Evolutionary conservation across 2,888 invertebrate species (phyloP).

Genomic region (Zootermopsis nevadensis): DNA sequence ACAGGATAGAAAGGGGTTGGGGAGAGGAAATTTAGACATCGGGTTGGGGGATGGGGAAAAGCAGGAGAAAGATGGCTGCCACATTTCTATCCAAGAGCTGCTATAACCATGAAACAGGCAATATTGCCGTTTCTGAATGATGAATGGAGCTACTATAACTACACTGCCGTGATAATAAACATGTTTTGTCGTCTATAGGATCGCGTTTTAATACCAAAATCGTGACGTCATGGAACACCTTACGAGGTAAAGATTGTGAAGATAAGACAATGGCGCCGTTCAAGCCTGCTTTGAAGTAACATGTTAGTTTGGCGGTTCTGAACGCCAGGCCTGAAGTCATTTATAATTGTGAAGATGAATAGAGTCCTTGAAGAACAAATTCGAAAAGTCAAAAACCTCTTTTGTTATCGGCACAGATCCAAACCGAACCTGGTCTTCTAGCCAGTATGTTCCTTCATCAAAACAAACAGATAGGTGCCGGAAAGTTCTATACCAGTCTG

Average conservation of each 20-base stretch:
- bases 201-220: conserved; percentile 23
- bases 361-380: too few species aligned
- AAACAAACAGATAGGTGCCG: too few species aligned
- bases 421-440: too few species aligned
- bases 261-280: conserved; percentile 2
- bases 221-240: conserved; percentile 21
- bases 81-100: conserved; percentile 23
- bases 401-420: too few species aligned
- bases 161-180: conserved; percentile 20
- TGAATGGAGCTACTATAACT: neutral
- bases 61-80: conserved; percentile 46
- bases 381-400: too few species aligned
- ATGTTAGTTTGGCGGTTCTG: too few species aligned
- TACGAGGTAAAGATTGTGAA: neutral
- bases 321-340: too few species aligned
- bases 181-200: conserved; percentile 1
- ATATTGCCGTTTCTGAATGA: conserved; percentile 44
- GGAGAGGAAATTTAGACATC: conserved; percentile 36
- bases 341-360: too few species aligned
- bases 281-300: neutral
- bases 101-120: conserved; percentile 45
- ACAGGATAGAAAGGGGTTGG: conserved; percentile 32
- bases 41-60: conserved; percentile 12
- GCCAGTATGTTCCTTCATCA: too few species aligned
- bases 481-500: too few species aligned